Evolutionary conservation across 2,113 vertebrate genomes (phyloP).

Genomic region (Halcyon senegalensis): DNA sequence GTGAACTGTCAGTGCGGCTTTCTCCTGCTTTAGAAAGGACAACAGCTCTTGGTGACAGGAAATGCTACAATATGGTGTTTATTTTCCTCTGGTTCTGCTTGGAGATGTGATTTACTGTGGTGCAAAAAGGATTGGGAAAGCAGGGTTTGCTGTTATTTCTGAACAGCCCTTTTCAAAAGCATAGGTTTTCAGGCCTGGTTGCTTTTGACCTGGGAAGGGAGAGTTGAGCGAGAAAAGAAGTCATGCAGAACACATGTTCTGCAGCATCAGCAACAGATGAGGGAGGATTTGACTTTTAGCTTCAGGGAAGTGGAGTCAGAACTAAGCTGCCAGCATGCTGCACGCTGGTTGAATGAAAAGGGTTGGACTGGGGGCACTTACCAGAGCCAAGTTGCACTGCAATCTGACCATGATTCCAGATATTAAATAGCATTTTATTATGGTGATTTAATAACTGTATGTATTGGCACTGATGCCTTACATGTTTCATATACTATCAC

Average conservation of each 20-base stretch:
- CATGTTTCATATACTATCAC: neutral
- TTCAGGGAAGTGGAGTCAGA: neutral
- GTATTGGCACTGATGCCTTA: neutral
- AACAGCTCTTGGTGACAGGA: neutral
- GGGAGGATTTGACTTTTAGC: neutral
- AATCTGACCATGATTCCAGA: neutral
- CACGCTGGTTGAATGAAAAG: neutral
- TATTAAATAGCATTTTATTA: neutral
- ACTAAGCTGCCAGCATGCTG: neutral
- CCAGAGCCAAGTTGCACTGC: neutral
- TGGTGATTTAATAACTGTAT: neutral
- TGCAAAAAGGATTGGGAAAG: neutral
- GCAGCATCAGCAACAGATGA: conserved; percentile 19
- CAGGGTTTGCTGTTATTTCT: neutral
- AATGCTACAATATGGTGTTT: neutral
- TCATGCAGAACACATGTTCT: conserved; percentile 17
- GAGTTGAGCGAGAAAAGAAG: neutral
- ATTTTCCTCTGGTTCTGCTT: neutral
- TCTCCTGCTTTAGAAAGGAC: neutral
- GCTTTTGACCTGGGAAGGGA: neutral
- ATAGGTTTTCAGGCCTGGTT: neutral
- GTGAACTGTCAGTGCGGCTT: neutral
- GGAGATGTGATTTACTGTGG: neutral
- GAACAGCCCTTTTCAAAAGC: neutral
- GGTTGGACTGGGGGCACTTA: neutral